phyloP scores from a whole-genome alignment of 2,888 invertebrate genomes.

The Boloria selene region DNA sequence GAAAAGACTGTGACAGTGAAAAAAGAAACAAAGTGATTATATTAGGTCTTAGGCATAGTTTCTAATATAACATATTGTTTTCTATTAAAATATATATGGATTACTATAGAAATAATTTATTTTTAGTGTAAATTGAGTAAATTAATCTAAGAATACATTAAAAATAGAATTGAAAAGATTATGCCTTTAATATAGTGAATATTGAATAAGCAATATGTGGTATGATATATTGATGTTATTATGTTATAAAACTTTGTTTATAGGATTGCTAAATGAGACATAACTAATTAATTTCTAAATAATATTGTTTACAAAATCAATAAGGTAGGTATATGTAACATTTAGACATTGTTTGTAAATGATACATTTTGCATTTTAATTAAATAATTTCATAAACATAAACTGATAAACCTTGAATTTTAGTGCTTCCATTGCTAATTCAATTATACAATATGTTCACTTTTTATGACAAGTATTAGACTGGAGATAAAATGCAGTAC shows the following conservation, averaged over 20 bases:
- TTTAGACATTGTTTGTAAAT: constrained; percentile 1
- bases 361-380: too few relatives aligned
- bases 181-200: constrained; percentile 20
- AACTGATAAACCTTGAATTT: constrained; percentile 4
- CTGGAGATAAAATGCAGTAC: constrained; percentile 8
- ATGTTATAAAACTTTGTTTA: constrained; percentile 6
- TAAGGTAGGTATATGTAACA: not conserved
- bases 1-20: constrained; percentile 71
- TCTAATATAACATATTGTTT: constrained; percentile 40
- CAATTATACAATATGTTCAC: constrained; percentile 12
- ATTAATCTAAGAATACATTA: constrained; percentile 28
- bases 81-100: constrained; percentile 38
- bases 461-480: constrained; percentile 20
- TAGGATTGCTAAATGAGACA: constrained; percentile 1
- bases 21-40: constrained; percentile 63
- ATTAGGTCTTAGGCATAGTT: constrained; percentile 37
- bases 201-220: constrained; percentile 25
- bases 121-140: constrained; percentile 38
- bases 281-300: not conserved
- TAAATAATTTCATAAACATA: constrained; percentile 1
- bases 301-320: constrained; percentile 1
- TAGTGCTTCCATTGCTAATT: constrained; percentile 28
- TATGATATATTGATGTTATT: constrained; percentile 6
- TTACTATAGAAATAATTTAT: constrained; percentile 39
- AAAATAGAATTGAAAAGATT: constrained; percentile 6